Conservation (phyloP, 2,113 vertebrate species). For the Lophura nycthemera region DNA sequence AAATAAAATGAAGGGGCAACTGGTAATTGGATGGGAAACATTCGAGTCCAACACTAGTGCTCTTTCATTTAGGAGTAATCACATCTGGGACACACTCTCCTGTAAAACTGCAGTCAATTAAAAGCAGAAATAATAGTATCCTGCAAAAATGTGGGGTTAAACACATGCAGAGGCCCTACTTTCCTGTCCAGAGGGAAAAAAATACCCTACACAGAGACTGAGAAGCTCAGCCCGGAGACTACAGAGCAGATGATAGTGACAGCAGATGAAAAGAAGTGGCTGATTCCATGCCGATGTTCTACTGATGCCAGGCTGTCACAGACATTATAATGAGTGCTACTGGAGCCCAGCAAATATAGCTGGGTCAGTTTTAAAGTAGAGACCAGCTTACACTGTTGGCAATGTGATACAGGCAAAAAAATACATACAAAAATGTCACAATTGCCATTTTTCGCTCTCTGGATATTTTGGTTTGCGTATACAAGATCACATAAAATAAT, state of each 20-base stretch:
- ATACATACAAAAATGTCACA: neutral
- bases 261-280: neutral
- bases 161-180: constrained; percentile 20
- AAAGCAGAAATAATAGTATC: constrained; percentile 42
- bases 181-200: neutral
- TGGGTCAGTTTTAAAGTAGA: neutral
- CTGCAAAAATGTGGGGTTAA: constrained; percentile 58
- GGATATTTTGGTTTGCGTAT: neutral
- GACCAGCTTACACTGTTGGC: neutral
- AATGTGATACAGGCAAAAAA: neutral
- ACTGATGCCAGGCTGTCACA: neutral
- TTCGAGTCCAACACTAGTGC: constrained; percentile 24
- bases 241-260: neutral
- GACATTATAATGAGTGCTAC: neutral
- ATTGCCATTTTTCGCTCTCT: accelerated
- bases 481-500: neutral
- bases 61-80: constrained; percentile 38
- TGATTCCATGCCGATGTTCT: neutral
- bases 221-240: neutral
- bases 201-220: neutral
- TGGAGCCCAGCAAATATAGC: neutral
- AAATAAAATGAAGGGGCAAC: constrained; percentile 47
- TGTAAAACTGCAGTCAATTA: constrained; percentile 53
- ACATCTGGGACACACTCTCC: constrained; percentile 23
- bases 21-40: constrained; percentile 47